These are phyloP conservation scores for Dasyornis broadbenti DNA, from an alignment of 2,113 vertebrate genomes.

Conservation along the genomic window DNA sequence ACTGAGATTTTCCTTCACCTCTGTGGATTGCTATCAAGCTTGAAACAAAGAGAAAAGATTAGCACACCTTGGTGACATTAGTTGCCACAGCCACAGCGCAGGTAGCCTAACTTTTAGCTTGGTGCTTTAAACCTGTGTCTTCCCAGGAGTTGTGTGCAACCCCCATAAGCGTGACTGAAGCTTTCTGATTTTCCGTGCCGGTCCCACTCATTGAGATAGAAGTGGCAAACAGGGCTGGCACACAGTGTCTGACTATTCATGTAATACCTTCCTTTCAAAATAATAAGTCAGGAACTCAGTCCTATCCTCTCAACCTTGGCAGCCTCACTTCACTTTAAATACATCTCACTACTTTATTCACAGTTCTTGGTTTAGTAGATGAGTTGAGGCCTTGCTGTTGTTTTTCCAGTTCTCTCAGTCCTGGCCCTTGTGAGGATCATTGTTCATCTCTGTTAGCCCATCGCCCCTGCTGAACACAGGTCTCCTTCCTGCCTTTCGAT, in stretches of 20 bases:
- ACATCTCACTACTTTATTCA: neutral
- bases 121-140: neutral
- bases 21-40: neutral
- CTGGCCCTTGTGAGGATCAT: neutral
- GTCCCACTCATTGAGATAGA: neutral
- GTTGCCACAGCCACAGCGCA: neutral
- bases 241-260: neutral
- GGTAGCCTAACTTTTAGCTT: neutral
- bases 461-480: neutral
- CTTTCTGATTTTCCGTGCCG: neutral
- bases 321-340: neutral
- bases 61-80: neutral
- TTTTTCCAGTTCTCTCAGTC: neutral
- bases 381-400: neutral
- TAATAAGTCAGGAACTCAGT: neutral
- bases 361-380: neutral
- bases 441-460: neutral
- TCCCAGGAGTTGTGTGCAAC: neutral
- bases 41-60: neutral
- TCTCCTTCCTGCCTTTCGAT: neutral
- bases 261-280: neutral
- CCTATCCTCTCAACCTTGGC: neutral
- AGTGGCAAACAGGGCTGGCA: neutral
- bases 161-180: neutral
- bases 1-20: neutral